Base-by-base conservation (phyloP, 2,888 invertebrate genomes). In the Drosophila greeni region DNA sequence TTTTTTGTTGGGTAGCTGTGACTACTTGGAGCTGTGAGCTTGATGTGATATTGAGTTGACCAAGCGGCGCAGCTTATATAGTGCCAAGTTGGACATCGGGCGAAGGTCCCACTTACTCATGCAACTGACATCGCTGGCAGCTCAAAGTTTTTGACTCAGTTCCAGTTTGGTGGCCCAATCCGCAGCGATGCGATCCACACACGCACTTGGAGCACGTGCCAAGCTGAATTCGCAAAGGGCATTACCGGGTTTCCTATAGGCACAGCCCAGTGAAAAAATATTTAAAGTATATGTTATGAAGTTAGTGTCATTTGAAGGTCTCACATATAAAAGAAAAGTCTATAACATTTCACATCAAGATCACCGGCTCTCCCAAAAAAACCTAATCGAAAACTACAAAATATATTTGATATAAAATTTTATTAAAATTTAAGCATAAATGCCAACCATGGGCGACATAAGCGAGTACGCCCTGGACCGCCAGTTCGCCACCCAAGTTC, bases 81-180 rank as follows among this genome's bases (percentile, higher is more conserved):
- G 40, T 29, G 24, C 29, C 31, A 47, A 48, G 31, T 34, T 29
- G 11, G 26, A 9, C 9, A 20, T 18, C n/a, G 24, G 31, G 24
- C 48, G 83, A 82, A 81, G 81, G 85, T 49, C 65, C 59, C 75
- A 60, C 60, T 84, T 84, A 75, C 51, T 74, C 72, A 82, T 82
- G 81, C 81, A 81, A 43, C 66, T 24, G 67, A 74, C 77, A 82
- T 84, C 66, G 73, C 20, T 54, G 55, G 40, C 54, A 26, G 45
- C 49, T 48, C 53, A 53, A 71, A 47, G 51, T 40, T 45, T 65
- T 71, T 70, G 75, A 72, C 70, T 48, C 78, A 8, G 62, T 36
- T 53, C 47, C 54, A 64, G 53, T 33, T 79, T 65, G 66, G 56
- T 80, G 68, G 75, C 69, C 70, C 69, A 68, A 57, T 60, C 39